These are phyloP conservation scores for Etheostoma nigrum DNA, from an alignment of 2,797 vertebrate species.

Conservation along the genomic window DNA sequence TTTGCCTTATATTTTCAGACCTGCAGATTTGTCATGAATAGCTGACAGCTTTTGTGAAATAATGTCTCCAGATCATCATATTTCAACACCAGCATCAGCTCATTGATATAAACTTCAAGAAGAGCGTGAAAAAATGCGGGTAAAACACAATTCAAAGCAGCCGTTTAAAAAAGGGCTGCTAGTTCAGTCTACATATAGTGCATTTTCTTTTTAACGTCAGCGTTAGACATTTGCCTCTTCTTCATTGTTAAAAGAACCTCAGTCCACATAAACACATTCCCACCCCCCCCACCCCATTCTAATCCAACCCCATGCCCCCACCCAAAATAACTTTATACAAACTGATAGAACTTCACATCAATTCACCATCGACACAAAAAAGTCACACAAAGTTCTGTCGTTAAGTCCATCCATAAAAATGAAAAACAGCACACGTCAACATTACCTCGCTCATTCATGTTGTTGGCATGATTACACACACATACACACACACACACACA, in stretches of 20 bases:
- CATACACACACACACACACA: constrained; percentile 30
- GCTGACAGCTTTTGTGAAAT: constrained; percentile 34
- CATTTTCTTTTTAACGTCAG: constrained; percentile 57
- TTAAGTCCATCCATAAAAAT: constrained; percentile 54
- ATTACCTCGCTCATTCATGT: constrained; percentile 19
- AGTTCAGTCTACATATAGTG: constrained; percentile 48
- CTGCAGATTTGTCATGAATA: constrained; percentile 44
- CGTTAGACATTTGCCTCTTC: constrained; percentile 53
- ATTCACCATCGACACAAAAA: constrained; percentile 76
- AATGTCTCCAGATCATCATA: constrained; percentile 32
- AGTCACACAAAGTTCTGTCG: constrained; percentile 52
- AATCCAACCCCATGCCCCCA: constrained; percentile 17
- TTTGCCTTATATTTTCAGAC: constrained; percentile 39
- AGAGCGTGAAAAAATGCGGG: constrained; percentile 27
- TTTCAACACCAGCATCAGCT: constrained; percentile 21
- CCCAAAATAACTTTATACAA: constrained; percentile 65
- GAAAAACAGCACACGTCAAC: constrained; percentile 36
- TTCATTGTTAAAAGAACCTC: constrained; percentile 30
- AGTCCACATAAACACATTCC: constrained; percentile 2
- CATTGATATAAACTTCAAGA: constrained; percentile 31
- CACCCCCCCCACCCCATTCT: not conserved
- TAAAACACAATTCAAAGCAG: constrained; percentile 38
- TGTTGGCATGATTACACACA: constrained; percentile 20
- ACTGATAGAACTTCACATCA: constrained; percentile 71
- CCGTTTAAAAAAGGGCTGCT: constrained; percentile 22